These are phyloP conservation scores for Drosophila paulistorum DNA, from an alignment of 1,140 invertebrate species.

Conservation along the genomic window DNA sequence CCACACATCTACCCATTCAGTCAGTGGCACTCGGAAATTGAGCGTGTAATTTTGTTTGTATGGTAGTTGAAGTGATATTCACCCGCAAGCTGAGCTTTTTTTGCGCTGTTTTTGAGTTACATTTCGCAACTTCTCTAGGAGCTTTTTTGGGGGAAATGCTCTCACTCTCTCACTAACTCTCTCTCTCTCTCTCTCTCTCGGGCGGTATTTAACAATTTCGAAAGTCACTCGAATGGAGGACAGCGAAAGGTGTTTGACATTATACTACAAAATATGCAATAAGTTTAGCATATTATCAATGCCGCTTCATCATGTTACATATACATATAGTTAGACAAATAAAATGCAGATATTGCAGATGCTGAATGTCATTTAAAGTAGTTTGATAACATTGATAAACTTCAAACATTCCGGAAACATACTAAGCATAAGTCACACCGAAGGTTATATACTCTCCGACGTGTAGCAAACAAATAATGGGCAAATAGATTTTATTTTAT, in stretches of 20 bases:
- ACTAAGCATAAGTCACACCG: not conserved
- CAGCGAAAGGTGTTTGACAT: slow-evolving; percentile 64
- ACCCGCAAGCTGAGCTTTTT: slow-evolving; percentile 32
- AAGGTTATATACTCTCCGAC: slow-evolving; percentile 1
- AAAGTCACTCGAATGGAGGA: slow-evolving; percentile 47
- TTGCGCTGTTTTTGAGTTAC: not conserved
- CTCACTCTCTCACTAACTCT: not conserved
- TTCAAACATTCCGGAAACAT: slow-evolving; percentile 3
- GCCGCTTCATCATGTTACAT: slow-evolving; percentile 6
- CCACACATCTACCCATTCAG: not conserved
- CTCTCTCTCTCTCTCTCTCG: slow-evolving; percentile 13
- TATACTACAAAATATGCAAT: slow-evolving; percentile 43
- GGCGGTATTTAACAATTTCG: slow-evolving; percentile 18
- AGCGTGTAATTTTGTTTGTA: slow-evolving; percentile 48
- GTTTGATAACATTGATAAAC: slow-evolving; percentile 8
- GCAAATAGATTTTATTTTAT: not conserved
- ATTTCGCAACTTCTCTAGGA: not conserved
- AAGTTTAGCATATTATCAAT: slow-evolving; percentile 42
- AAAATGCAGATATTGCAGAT: slow-evolving; percentile 8
- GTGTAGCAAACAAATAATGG: no score
- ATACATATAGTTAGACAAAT: not conserved
- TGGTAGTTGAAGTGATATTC: slow-evolving; percentile 30
- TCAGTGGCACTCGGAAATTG: slow-evolving; percentile 1
- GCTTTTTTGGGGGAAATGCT: slow-evolving; percentile 23
- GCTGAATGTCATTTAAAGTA: not conserved